Conservation (phyloP, 2,888 invertebrate genomes). For the Lucinisca nassula region DNA sequence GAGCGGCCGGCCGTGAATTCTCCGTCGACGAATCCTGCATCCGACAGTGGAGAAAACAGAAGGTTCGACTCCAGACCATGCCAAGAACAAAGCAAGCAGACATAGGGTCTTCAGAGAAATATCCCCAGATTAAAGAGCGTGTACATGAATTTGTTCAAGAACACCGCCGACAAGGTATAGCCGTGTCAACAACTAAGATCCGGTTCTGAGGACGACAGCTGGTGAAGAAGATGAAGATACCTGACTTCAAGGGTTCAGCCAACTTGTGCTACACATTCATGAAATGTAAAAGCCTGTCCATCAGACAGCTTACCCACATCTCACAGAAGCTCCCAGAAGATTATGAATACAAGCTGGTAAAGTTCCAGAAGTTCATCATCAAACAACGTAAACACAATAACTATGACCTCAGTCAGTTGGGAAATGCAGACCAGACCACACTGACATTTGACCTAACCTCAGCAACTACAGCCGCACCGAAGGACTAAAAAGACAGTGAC, state of each 20-base stretch:
- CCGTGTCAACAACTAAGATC: background rate
- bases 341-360: slow-evolving; percentile 26
- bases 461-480: slow-evolving; percentile 9
- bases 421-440: slow-evolving; percentile 52
- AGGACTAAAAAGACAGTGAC: slow-evolving; percentile 8
- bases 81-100: background rate
- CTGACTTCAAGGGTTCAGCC: slow-evolving; percentile 20
- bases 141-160: background rate
- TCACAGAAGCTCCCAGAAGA: slow-evolving; percentile 34
- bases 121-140: background rate
- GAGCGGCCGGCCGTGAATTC: background rate
- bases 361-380: slow-evolving; percentile 20
- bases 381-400: background rate
- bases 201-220: background rate
- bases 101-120: background rate
- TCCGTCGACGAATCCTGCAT: background rate
- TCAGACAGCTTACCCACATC: slow-evolving; percentile 35
- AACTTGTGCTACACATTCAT: slow-evolving; percentile 15
- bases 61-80: background rate
- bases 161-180: background rate
- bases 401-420: slow-evolving; percentile 26
- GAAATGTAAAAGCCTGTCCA: slow-evolving; percentile 20
- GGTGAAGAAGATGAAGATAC: background rate
- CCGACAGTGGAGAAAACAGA: background rate
- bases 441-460: slow-evolving; percentile 43